Conservation (phyloP, 2,888 invertebrate genomes). For the Hedychridium roseum region DNA sequence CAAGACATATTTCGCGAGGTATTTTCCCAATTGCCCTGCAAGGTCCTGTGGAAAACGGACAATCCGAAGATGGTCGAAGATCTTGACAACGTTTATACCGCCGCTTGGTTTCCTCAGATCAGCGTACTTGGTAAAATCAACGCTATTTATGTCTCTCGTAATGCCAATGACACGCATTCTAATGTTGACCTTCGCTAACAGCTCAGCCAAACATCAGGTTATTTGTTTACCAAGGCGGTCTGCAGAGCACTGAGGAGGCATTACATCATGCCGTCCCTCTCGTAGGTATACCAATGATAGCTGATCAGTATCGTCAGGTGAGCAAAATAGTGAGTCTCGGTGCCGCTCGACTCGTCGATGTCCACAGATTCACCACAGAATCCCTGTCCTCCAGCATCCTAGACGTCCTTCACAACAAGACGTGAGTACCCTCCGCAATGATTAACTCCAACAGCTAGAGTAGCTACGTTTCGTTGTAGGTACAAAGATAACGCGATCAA, state of each 20-base stretch:
- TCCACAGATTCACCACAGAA: slow-evolving; percentile 14
- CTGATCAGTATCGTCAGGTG: slow-evolving; percentile 37
- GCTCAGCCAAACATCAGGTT: slow-evolving; percentile 46
- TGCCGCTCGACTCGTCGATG: slow-evolving; percentile 25
- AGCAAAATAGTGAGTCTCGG: slow-evolving; percentile 28
- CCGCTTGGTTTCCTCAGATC: slow-evolving; percentile 40
- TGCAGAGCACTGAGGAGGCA: slow-evolving; percentile 46
- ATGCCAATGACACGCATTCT: no score
- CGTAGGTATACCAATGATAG: slow-evolving; percentile 38
- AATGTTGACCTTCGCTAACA: no score
- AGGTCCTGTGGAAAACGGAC: slow-evolving; percentile 42
- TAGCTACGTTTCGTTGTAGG: slow-evolving; percentile 20
- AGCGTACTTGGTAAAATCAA: slow-evolving; percentile 33
- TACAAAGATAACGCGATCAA: slow-evolving; percentile 34
- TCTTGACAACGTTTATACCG: slow-evolving; percentile 29
- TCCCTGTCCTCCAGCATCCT: slow-evolving; percentile 20
- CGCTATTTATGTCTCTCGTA: no score
- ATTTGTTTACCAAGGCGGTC: slow-evolving; percentile 48
- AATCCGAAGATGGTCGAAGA: slow-evolving; percentile 15
- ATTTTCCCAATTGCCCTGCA: slow-evolving; percentile 35
- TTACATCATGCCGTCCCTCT: slow-evolving; percentile 39
- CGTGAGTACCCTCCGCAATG: slow-evolving; percentile 10
- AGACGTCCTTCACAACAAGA: slow-evolving; percentile 29
- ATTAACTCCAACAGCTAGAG: neutral
- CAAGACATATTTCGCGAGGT: slow-evolving; percentile 27